Base-by-base conservation (phyloP, 2,113 vertebrate species). In the Echinops telfairi region DNA sequence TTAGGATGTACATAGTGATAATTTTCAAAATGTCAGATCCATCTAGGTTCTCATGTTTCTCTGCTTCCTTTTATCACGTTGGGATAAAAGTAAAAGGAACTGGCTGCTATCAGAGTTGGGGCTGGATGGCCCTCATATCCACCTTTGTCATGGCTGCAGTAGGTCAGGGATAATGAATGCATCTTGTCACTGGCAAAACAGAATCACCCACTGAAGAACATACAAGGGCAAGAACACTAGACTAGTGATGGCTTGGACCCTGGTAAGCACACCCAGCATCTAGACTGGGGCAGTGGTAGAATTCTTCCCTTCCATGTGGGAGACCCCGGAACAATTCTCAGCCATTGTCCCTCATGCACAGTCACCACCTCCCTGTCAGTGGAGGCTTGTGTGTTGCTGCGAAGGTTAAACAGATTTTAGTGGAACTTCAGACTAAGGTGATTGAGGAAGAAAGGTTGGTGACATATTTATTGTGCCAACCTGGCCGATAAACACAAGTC, bases 161-260 rank as follows among this genome's bases (percentile, higher is more conserved):
- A 4, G 40, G 60, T 95, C 43, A 22, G 66, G 12, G 7, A 29
- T 93, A 86, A 90, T 83, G 71, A 71, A 92, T 77, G 60, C 2
- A 19, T 68, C 43, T 60, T 40, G 22, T 25, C 77, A 60, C n/a
- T 53, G 47, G 15, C 38, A 47, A 58, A 66, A 29, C 47, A 22
- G 71, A 80, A 73, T 43, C 57, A 14, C 29, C 23, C 33, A 2
- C 27, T n/a, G 36, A 22, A 66, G 71, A 47, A 19, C 43, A 15
- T 83, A 8, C 71, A 68, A 11, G 58, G 43, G 25, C 70, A 66
- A 60, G 40, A 47, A 38, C 25, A n/a, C 33, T 23, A 53, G 47
- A 3, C 40, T 40, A 7, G 40, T 40, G 57, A 53, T 4, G 77
- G 31, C 77, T 12, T n/a, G 40, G 77, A 36, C 31, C 15, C 78